These are phyloP conservation scores for Rhagonycha lutea DNA, from an alignment of 2,888 invertebrate species.

Conservation along the genomic window DNA sequence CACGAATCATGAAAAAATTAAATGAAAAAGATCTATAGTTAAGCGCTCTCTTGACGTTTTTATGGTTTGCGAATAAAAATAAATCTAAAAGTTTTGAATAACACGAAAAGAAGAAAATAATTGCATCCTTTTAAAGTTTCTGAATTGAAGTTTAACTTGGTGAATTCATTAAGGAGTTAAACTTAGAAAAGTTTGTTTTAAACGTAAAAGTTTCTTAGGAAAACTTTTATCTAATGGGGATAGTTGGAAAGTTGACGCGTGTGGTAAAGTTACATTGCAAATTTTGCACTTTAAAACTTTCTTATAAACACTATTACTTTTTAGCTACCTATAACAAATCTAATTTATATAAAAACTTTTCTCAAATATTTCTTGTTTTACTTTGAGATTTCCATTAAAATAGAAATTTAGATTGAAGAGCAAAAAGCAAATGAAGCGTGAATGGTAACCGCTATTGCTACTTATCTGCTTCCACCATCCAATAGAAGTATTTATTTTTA, in stretches of 20 bases:
- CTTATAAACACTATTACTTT: constrained; percentile 7
- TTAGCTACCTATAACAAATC: neutral
- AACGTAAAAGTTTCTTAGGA: constrained; percentile 25
- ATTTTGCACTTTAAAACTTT: constrained; percentile 20
- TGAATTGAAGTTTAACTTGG: constrained; percentile 32
- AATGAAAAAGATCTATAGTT: neutral
- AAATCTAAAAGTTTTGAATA: constrained; percentile 15
- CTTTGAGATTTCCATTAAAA: neutral
- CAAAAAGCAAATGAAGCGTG: neutral
- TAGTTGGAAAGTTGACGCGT: constrained; percentile 36
- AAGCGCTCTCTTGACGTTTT: neutral
- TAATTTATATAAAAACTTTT: neutral
- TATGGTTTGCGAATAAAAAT: constrained; percentile 14
- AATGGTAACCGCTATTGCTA: neutral
- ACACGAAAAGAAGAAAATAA: constrained; percentile 20
- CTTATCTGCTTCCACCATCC: neutral
- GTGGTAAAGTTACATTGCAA: constrained; percentile 22
- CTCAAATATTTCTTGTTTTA: neutral
- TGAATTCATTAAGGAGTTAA: constrained; percentile 37
- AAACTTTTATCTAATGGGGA: constrained; percentile 40
- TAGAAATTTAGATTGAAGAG: neutral
- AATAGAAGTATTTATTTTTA: neutral
- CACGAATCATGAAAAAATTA: neutral
- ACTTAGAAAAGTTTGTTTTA: constrained; percentile 30
- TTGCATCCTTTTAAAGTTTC: constrained; percentile 28